phyloP scores from a whole-genome alignment of 1,140 invertebrate genomes.

The Chionoecetes opilio region DNA sequence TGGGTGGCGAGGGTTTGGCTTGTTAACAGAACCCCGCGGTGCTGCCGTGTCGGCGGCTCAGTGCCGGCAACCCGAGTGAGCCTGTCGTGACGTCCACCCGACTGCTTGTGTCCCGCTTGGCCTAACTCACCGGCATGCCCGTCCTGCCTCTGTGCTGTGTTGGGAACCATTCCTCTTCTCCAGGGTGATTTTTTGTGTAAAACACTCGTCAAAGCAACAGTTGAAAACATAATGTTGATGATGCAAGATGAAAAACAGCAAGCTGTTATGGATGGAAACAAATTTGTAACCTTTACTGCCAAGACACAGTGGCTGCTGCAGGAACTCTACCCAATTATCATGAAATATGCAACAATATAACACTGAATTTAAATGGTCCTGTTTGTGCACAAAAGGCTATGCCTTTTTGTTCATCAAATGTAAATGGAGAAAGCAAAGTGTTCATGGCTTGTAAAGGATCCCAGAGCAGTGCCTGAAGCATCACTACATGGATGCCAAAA shows the following conservation, averaged over 20 bases:
- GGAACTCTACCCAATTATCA: too few relatives aligned
- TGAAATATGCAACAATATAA: too few relatives aligned
- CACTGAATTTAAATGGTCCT: too few relatives aligned
- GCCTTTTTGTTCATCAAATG: too few relatives aligned
- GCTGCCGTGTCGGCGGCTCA: not conserved
- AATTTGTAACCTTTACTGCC: too few relatives aligned
- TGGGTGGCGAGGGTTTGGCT: not conserved
- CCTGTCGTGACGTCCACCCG: not conserved
- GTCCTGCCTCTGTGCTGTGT: not conserved
- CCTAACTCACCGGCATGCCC: not conserved
- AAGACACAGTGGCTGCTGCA: too few relatives aligned
- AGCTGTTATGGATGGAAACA: too few relatives aligned
- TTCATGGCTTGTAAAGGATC: too few relatives aligned
- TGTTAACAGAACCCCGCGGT: not conserved
- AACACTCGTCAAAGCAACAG: not conserved
- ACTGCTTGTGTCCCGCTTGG: not conserved
- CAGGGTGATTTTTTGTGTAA: not conserved
- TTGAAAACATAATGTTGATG: not conserved
- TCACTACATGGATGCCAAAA: too few relatives aligned
- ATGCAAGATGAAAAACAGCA: not conserved
- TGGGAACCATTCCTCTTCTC: not conserved
- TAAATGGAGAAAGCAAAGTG: too few relatives aligned
- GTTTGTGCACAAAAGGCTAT: too few relatives aligned
- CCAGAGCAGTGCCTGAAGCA: too few relatives aligned
- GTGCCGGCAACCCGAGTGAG: not conserved